Evolutionary conservation across 2,888 invertebrate species (phyloP).

Genomic region (Uloborus plumipes): DNA sequence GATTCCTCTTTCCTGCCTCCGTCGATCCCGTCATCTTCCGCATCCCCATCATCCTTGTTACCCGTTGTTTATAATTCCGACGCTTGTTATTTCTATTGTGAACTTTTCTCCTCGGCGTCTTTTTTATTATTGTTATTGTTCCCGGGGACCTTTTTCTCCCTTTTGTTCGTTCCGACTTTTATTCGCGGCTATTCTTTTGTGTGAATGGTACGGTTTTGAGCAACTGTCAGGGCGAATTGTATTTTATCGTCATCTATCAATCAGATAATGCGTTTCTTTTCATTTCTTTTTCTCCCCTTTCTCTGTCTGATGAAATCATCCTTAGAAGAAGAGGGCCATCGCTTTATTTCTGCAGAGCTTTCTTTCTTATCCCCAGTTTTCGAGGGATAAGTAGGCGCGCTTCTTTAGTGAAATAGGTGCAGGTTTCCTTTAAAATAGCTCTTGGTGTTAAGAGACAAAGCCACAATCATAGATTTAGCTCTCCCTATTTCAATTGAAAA

Average conservation of each 20-base stretch:
- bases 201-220: slow-evolving; percentile 34
- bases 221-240: slow-evolving; percentile 56
- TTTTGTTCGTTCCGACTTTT: slow-evolving; percentile 53
- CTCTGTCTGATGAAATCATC: slow-evolving; percentile 54
- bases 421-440: too few relatives aligned
- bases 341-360: background rate
- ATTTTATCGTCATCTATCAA: slow-evolving; percentile 60
- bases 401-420: too few relatives aligned
- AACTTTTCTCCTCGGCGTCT: slow-evolving; percentile 24
- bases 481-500: too few relatives aligned
- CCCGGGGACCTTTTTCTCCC: slow-evolving; percentile 20
- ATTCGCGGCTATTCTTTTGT: slow-evolving; percentile 46
- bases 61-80: slow-evolving; percentile 61
- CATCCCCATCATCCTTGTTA: slow-evolving; percentile 55
- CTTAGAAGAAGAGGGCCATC: slow-evolving; percentile 36
- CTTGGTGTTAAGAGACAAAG: too few relatives aligned
- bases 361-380: slow-evolving; percentile 14
- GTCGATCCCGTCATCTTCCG: slow-evolving; percentile 24
- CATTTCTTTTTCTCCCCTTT: slow-evolving; percentile 26
- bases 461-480: too few relatives aligned
- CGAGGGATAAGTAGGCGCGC: background rate
- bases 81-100: slow-evolving; percentile 60
- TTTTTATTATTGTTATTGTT: slow-evolving; percentile 50
- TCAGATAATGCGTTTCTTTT: slow-evolving; percentile 54
- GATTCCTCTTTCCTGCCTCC: slow-evolving; percentile 14